Evolutionary conservation across 1,140 invertebrate genomes (phyloP).

Genomic region (Orius insidiosus): DNA sequence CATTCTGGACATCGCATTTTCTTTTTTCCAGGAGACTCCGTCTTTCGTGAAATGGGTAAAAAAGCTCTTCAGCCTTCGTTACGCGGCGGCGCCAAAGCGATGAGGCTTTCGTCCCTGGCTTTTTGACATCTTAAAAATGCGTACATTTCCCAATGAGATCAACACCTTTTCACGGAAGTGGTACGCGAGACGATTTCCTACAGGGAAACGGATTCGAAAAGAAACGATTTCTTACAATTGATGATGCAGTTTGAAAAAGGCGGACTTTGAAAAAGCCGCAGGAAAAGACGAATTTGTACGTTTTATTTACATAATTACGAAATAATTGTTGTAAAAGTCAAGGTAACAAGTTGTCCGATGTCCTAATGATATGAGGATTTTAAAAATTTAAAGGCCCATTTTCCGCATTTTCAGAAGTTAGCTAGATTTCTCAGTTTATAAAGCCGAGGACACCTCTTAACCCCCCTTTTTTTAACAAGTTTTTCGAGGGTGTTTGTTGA

Average conservation of each 20-base stretch:
- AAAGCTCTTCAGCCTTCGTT: constrained; percentile 7
- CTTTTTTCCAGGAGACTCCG: constrained; percentile 17
- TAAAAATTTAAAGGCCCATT: too few relatives aligned
- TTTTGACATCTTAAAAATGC: constrained; percentile 4
- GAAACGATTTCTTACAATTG: constrained; percentile 23
- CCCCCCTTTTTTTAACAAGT: too few relatives aligned
- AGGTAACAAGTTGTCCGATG: too few relatives aligned
- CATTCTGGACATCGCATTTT: background rate
- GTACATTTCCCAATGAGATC: constrained; percentile 16
- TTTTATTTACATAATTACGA: too few relatives aligned
- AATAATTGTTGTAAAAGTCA: too few relatives aligned
- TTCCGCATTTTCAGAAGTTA: too few relatives aligned
- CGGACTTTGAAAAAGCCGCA: background rate
- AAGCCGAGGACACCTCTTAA: too few relatives aligned
- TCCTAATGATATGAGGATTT: too few relatives aligned
- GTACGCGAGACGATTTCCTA: constrained; percentile 18
- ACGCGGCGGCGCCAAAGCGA: background rate
- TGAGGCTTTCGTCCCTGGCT: constrained; percentile 14
- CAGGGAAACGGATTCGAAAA: constrained; percentile 14
- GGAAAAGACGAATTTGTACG: background rate
- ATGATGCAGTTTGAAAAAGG: constrained; percentile 19
- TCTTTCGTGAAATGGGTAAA: constrained; percentile 14
- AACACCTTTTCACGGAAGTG: constrained; percentile 19
- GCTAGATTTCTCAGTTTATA: too few relatives aligned
- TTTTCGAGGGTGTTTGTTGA: too few relatives aligned